phyloP scores from a whole-genome alignment of 2,797 vertebrate species.

The Margarornis squamiger region DNA sequence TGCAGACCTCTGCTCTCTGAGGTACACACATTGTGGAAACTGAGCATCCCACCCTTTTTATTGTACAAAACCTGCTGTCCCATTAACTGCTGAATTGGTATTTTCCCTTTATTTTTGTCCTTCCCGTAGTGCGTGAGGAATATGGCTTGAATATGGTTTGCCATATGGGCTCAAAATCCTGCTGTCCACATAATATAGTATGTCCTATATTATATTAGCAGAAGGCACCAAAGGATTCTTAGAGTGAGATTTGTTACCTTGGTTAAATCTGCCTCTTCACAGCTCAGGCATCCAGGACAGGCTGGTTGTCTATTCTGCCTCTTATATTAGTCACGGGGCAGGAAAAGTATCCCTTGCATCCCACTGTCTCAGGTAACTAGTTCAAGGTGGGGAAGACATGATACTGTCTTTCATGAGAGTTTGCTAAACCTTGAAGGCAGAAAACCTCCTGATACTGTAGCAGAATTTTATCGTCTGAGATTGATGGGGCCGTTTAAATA shows the following conservation, averaged over 20 bases:
- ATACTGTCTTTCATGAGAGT: background rate
- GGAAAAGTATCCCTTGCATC: background rate
- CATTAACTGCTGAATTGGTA: background rate
- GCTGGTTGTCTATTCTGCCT: background rate
- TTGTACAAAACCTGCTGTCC: background rate
- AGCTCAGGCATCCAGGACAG: background rate
- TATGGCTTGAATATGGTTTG: background rate
- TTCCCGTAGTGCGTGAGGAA: background rate
- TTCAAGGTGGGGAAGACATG: background rate
- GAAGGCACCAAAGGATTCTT: background rate
- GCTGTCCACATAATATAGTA: background rate
- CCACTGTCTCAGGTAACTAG: background rate
- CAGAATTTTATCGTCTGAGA: background rate
- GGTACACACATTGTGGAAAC: background rate
- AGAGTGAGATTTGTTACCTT: background rate
- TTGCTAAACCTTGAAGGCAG: background rate
- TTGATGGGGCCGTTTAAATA: background rate
- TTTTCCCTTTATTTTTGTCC: background rate
- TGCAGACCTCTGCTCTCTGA: background rate
- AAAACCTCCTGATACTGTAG: background rate
- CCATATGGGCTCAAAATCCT: background rate
- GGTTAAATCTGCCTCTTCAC: background rate
- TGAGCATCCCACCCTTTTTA: background rate
- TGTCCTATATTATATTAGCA: background rate
- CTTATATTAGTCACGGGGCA: background rate